Percentiles rank a stretch among this genome's conserved stretches.
phyloP scores from a whole-genome alignment of 2,888 invertebrate species.

The Eristalinus aeneus region DNA sequence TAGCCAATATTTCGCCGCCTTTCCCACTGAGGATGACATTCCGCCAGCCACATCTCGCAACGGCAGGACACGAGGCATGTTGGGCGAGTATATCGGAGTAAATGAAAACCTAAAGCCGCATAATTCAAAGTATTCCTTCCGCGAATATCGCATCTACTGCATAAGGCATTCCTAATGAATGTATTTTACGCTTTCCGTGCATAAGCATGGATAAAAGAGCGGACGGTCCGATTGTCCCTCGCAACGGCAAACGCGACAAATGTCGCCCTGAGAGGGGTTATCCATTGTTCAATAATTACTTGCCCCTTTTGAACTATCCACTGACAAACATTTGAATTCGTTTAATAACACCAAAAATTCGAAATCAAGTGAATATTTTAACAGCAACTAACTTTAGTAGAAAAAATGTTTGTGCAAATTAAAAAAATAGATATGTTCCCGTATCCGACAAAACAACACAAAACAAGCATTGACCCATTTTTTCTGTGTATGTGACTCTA shows the following conservation, averaged over 20 bases:
- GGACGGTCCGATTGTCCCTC: constrained; percentile 96
- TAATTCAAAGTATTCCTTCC: constrained; percentile 99
- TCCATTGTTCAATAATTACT: constrained; percentile 75
- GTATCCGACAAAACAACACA: too few species aligned
- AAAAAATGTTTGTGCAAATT: constrained; percentile 34
- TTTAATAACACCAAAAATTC: constrained; percentile 17
- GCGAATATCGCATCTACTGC: constrained; percentile 99
- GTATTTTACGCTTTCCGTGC: constrained; percentile 99
- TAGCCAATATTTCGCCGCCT: constrained; percentile 97
- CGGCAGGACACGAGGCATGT: constrained; percentile 99
- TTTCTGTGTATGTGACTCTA: too few species aligned
- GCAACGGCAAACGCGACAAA: constrained; percentile 98
- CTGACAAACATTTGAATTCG: constrained; percentile 48
- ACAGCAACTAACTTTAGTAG: constrained; percentile 30
- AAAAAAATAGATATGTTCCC: constrained; percentile 13
- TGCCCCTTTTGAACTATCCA: constrained; percentile 38
- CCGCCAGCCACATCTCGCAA: constrained; percentile 96
- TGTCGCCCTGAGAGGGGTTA: constrained; percentile 85
- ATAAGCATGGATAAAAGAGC: constrained; percentile 98
- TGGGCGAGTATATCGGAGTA: constrained; percentile 99
- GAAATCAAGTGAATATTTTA: not conserved
- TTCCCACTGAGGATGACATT: constrained; percentile 91
- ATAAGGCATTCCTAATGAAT: constrained; percentile 99
- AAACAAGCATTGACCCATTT: too few species aligned
- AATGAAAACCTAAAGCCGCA: constrained; percentile 99